Base-by-base conservation (phyloP, 2,888 invertebrate genomes). In the Amblyjoppa fuscipennis region DNA sequence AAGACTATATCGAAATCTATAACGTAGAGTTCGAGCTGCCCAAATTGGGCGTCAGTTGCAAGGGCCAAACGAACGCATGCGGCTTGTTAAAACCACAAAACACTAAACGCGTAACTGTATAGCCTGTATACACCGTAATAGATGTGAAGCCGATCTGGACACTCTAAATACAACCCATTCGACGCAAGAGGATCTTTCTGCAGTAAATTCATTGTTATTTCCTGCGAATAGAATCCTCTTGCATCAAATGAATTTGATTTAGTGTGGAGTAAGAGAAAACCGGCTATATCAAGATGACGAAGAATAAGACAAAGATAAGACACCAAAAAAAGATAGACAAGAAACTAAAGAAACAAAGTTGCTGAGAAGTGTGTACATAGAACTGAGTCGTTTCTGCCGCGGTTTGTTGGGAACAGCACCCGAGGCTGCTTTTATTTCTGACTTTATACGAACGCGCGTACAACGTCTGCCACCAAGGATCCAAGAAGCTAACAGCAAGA, bases 61-160 rank as follows among this genome's bases (percentile, higher is more conserved):
- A 83, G 83, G 85, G 83, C 83, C 85, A 85, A 81, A 85, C 20
- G 83, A 80, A 76, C 77, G 83, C 31, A 31, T 11, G 49, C 80
- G 85, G 79, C 80, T 81, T 80, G 80, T 61, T 85, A 83, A 85
- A 85, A 80, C 76, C 77, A 85, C 83, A 80, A 85, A 85, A 81
- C 83, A 85, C 80, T 61, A 83, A 83, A 85, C 76, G 83, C 85
- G 85, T 85, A 83, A 85, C 76, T 59, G 80, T 85, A 41, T 64
- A 83, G 9, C 76, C 76, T 69, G 77, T 68, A 73, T 69, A 49
- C 38, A 56, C 66, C 51, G 70, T n/a, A 13, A 31, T 38, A 38
- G 38, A 9, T 31, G 70, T 75, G 66, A 66, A 79, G 38, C n/a
- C 34, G 34, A 51, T 28, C 64, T 68, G 28, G 51, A 11, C 9